A percentile compares a stretch with the other conserved stretches of the same genome.
Conservation (phyloP, 2,888 invertebrate genomes). For the Tenthredo amoena region DNA sequence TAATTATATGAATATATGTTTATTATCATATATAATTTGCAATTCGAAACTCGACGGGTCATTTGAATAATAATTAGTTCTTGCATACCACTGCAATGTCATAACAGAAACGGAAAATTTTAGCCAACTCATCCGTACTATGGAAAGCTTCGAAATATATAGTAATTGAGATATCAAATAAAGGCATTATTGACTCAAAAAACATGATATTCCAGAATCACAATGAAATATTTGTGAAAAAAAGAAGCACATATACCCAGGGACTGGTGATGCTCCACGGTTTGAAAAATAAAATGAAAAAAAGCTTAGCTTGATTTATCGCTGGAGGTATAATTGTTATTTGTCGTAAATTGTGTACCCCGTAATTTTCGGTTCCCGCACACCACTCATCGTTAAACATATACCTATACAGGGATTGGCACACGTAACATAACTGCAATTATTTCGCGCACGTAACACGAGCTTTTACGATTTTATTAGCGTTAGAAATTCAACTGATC, state of each 20-base stretch:
- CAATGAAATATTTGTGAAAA: not conserved
- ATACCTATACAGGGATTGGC: not conserved
- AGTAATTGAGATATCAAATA: not conserved
- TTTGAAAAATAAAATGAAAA: not conserved
- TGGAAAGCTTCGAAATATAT: not conserved
- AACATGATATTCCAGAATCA: not conserved
- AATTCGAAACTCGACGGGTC: not conserved
- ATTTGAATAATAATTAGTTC: conserved; percentile 32
- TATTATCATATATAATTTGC: not conserved
- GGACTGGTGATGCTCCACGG: not conserved
- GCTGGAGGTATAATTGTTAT: conserved; percentile 23
- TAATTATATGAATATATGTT: not conserved
- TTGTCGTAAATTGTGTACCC: conserved; percentile 17
- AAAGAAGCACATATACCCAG: not conserved
- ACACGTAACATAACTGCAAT: not conserved
- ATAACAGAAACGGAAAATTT: not conserved
- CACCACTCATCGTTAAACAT: not conserved
- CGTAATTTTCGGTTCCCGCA: conserved; percentile 1
- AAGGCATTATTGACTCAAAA: not conserved
- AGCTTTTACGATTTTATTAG: not conserved
- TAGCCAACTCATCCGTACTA: not conserved
- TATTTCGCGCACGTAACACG: not conserved
- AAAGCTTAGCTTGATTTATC: conserved; percentile 16
- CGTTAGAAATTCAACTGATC: not conserved
- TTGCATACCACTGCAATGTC: not conserved